phyloP scores from a whole-genome alignment of 2,797 vertebrate species.

The Peromyscus melanophrys region DNA sequence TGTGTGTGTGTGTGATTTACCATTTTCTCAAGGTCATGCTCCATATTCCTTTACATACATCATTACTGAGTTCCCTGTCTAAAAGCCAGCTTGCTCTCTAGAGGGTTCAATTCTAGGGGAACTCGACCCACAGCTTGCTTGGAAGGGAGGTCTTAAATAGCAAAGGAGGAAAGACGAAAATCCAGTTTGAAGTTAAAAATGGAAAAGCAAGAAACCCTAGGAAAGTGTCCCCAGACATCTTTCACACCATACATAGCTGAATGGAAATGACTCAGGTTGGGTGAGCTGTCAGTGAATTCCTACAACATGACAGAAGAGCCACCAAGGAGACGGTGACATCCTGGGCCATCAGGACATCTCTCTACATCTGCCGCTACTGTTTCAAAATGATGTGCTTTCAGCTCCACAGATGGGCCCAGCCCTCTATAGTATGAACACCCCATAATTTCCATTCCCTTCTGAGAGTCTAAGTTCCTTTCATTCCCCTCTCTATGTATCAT shows the following conservation, averaged over 20 bases:
- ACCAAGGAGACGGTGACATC: fast-evolving
- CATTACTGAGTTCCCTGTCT: background rate
- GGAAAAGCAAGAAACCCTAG: background rate
- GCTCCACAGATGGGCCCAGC: fast-evolving
- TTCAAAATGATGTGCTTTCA: background rate
- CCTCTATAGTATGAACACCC: background rate
- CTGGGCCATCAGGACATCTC: too few species aligned
- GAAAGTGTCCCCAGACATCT: background rate
- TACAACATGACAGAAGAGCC: fast-evolving
- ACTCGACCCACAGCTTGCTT: background rate
- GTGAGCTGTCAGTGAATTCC: background rate
- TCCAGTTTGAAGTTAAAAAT: background rate
- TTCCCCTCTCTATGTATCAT: fast-evolving
- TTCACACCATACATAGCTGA: background rate
- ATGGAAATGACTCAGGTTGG: fast-evolving
- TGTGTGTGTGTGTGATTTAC: background rate
- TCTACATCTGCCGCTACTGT: fast-evolving
- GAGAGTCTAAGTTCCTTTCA: background rate
- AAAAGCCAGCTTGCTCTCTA: background rate
- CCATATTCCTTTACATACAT: background rate
- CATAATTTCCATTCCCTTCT: background rate
- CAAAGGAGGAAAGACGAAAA: background rate
- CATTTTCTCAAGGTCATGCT: background rate
- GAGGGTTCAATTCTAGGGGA: background rate
- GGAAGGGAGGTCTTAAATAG: background rate